These are phyloP conservation scores for Pseudochirops corinnae DNA, from an alignment of 2,797 vertebrate species.

Conservation along the genomic window DNA sequence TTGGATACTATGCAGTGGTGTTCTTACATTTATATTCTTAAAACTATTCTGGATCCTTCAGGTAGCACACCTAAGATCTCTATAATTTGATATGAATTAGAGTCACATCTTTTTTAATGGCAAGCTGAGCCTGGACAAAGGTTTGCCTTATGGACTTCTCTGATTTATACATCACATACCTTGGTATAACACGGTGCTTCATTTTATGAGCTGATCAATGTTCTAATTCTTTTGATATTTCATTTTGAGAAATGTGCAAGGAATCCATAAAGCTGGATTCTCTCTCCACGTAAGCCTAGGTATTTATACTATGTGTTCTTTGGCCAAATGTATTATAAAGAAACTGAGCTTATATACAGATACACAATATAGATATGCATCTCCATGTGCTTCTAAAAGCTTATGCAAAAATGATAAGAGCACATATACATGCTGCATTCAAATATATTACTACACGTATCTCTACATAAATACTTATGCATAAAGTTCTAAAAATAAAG, in stretches of 20 bases:
- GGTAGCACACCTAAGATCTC: constrained; percentile 48
- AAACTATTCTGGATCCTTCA: constrained; percentile 23
- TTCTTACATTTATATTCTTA: constrained; percentile 51
- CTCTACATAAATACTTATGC: constrained; percentile 72
- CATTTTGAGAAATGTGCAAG: constrained; percentile 58
- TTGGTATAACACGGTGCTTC: constrained; percentile 31
- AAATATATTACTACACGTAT: constrained; percentile 70
- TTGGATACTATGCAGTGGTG: constrained; percentile 60
- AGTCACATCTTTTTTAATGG: constrained; percentile 48
- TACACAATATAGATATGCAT: constrained; percentile 67
- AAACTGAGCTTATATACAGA: constrained; percentile 56
- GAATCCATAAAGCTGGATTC: constrained; percentile 52
- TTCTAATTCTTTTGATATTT: constrained; percentile 67
- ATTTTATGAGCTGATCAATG: constrained; percentile 61
- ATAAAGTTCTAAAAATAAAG: constrained; percentile 81
- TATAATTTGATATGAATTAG: constrained; percentile 67
- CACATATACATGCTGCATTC: constrained; percentile 49
- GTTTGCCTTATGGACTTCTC: constrained; percentile 36
- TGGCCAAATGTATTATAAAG: constrained; percentile 51
- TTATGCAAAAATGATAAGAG: constrained; percentile 66
- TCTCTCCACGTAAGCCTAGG: constrained; percentile 35
- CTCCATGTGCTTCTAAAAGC: constrained; percentile 70
- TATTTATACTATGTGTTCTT: constrained; percentile 30
- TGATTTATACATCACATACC: constrained; percentile 38
- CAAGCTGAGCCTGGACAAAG: constrained; percentile 57